phyloP scores from a whole-genome alignment of 2,113 vertebrate genomes.

The Nycticebus coucang region DNA sequence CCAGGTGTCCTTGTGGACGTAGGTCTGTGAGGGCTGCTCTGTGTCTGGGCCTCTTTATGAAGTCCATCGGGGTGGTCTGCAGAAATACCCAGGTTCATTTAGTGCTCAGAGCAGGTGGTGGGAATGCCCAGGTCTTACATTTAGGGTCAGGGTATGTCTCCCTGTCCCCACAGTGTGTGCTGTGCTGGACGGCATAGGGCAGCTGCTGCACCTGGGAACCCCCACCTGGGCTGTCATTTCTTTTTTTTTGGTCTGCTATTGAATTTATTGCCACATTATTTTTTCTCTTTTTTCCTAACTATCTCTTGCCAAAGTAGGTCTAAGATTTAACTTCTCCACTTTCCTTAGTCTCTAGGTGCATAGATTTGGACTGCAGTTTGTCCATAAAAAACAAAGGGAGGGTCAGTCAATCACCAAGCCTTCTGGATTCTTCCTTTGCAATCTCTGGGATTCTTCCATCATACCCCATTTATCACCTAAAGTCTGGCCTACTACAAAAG shows the following conservation, averaged over 20 bases:
- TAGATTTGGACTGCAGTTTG: neutral
- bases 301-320: neutral
- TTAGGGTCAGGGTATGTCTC: fast-evolving
- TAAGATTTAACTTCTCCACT: neutral
- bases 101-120: neutral
- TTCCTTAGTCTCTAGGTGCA: neutral
- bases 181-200: fast-evolving
- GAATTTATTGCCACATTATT: neutral
- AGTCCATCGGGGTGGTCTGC: neutral
- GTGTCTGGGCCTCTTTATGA: fast-evolving
- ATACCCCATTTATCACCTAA: neutral
- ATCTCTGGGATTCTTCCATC: neutral
- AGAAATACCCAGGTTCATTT: fast-evolving
- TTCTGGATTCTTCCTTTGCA: neutral
- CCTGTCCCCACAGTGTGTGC: fast-evolving
- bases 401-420: neutral
- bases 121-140: neutral
- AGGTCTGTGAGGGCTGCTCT: fast-evolving
- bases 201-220: neutral
- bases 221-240: neutral
- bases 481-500: neutral
- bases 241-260: neutral
- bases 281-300: neutral
- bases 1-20: fast-evolving
- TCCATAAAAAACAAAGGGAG: neutral